These are phyloP conservation scores for Acipenser transmontanus DNA, from an alignment of 2,797 vertebrate genomes.

Conservation along the genomic window DNA sequence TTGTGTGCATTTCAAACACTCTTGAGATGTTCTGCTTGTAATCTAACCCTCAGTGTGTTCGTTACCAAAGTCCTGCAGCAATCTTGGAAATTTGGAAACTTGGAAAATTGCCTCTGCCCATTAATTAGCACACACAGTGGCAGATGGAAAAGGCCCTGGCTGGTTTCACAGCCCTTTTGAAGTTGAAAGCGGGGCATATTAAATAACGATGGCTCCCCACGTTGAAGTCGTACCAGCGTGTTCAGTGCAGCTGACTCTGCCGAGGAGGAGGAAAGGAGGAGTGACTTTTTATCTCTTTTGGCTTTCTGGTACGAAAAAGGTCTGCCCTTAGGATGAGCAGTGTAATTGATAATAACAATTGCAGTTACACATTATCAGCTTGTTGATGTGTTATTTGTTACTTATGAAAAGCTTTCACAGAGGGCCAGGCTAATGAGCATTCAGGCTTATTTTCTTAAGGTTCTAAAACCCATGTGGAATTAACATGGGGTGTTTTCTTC, in stretches of 20 bases:
- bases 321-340: neutral
- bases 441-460: neutral
- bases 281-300: neutral
- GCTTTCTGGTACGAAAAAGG: neutral
- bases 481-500: neutral
- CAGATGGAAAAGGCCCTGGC: neutral
- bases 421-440: neutral
- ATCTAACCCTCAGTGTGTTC: neutral
- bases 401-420: neutral
- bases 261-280: neutral
- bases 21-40: neutral
- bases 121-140: neutral
- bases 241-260: neutral
- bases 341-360: neutral
- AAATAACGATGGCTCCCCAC: neutral
- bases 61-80: neutral
- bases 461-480: neutral
- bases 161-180: neutral
- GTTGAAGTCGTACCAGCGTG: neutral
- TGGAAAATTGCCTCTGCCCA: neutral
- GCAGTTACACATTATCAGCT: neutral
- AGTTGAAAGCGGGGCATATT: conserved; percentile 2
- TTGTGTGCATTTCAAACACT: neutral
- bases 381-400: neutral
- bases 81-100: neutral